Evolutionary conservation across 2,888 invertebrate species (phyloP).

Genomic region (Conistra vaccinii): DNA sequence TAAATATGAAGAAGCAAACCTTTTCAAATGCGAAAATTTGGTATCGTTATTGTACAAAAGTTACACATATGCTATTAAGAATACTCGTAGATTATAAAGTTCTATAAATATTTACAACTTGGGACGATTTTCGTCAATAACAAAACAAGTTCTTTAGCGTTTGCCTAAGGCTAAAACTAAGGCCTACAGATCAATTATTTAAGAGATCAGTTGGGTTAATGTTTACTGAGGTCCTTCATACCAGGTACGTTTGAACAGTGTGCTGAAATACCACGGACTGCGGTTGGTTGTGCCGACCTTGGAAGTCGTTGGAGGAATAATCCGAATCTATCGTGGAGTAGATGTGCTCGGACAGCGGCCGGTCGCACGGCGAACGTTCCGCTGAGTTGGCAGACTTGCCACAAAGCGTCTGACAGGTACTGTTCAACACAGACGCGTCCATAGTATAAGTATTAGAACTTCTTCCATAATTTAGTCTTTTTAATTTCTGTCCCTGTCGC

Average conservation of each 20-base stretch:
- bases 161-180: constrained; percentile 82
- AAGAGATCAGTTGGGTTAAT: constrained; percentile 82
- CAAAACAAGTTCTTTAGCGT: constrained; percentile 81
- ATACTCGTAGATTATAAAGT: constrained; percentile 76
- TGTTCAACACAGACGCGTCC: constrained; percentile 92
- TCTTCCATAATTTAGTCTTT: constrained; percentile 93
- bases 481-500: constrained; percentile 90
- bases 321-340: constrained; percentile 97
- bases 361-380: constrained; percentile 91
- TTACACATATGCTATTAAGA: constrained; percentile 79
- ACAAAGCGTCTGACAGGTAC: constrained; percentile 91
- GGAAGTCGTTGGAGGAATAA: constrained; percentile 92
- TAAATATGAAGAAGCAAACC: constrained; percentile 88
- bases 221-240: constrained; percentile 77
- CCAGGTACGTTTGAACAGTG: constrained; percentile 89
- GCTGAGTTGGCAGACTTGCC: constrained; percentile 89
- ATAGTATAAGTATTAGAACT: constrained; percentile 97
- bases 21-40: constrained; percentile 89
- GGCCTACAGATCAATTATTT: constrained; percentile 78
- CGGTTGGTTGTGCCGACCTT: constrained; percentile 84
- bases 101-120: constrained; percentile 85
- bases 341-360: constrained; percentile 96
- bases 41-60: constrained; percentile 90
- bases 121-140: constrained; percentile 82
- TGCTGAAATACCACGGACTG: constrained; percentile 88